Evolutionary conservation across 2,113 vertebrate genomes (phyloP).

Genomic region (Malaclemys terrapin): DNA sequence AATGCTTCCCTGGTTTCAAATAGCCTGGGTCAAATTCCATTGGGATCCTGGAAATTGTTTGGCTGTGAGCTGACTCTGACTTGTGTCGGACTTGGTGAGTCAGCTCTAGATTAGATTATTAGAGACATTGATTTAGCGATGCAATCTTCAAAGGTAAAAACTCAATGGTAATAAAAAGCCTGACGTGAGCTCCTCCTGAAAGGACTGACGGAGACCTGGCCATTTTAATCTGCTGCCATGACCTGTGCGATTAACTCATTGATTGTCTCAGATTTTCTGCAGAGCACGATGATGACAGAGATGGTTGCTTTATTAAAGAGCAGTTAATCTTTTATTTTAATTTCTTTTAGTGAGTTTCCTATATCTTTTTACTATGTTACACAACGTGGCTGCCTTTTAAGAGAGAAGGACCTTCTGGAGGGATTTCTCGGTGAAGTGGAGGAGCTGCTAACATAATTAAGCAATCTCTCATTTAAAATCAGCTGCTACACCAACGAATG

Average conservation of each 20-base stretch:
- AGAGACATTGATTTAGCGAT: not conserved
- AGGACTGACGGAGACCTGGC: not conserved
- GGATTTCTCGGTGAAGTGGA: not conserved
- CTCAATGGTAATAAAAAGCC: not conserved
- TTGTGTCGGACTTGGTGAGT: not conserved
- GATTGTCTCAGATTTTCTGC: not conserved
- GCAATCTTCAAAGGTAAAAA: not conserved
- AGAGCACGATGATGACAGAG: not conserved
- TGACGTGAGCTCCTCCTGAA: not conserved
- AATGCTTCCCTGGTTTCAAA: not conserved
- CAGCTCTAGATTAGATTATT: not conserved
- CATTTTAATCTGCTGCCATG: not conserved
- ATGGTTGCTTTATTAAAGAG: constrained; percentile 1
- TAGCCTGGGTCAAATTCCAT: not conserved
- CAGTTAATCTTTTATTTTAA: not conserved
- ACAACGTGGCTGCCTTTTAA: not conserved
- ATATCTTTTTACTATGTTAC: not conserved
- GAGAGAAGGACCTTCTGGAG: not conserved
- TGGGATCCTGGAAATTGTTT: not conserved
- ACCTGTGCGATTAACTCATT: constrained; percentile 6
- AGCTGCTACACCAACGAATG: not conserved
- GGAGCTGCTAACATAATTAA: not conserved
- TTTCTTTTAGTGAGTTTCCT: not conserved
- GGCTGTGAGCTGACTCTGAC: not conserved
- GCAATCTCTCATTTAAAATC: not conserved